Evolutionary conservation across 1,140 invertebrate species (phyloP).

Genomic region (Ruditapes philippinarum): DNA sequence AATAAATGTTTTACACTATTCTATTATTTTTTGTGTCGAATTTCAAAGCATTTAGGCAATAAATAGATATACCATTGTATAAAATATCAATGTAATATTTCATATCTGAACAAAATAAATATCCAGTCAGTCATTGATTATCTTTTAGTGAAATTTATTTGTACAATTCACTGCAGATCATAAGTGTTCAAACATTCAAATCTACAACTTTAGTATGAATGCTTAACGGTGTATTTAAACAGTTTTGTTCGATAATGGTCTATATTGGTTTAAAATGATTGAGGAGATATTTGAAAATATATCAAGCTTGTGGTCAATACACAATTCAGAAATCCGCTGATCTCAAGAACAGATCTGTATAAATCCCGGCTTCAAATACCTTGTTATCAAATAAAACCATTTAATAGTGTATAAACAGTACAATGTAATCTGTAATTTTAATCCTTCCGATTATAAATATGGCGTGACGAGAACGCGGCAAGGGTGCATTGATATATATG

Average conservation of each 20-base stretch:
- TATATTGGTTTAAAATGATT: not conserved
- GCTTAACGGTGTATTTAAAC: not conserved
- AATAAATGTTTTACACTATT: no score
- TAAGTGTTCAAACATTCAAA: no score
- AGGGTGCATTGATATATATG: not conserved
- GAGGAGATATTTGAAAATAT: not conserved
- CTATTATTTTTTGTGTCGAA: no score
- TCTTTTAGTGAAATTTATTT: no score
- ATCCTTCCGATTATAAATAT: not conserved
- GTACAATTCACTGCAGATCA: no score
- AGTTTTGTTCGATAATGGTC: not conserved
- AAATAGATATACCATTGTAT: no score
- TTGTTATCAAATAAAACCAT: not conserved
- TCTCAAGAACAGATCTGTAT: not conserved
- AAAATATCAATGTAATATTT: no score
- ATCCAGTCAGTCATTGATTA: no score
- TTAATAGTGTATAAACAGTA: not conserved
- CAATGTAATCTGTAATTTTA: conserved; percentile 15
- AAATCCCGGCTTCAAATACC: not conserved
- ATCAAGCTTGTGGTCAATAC: not conserved
- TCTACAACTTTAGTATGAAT: no score
- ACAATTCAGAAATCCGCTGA: not conserved
- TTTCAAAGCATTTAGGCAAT: no score
- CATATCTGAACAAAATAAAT: no score
- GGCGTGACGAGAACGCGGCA: not conserved